Base-by-base conservation (phyloP, 2,888 invertebrate species). In the Melinaea menophilus region DNA sequence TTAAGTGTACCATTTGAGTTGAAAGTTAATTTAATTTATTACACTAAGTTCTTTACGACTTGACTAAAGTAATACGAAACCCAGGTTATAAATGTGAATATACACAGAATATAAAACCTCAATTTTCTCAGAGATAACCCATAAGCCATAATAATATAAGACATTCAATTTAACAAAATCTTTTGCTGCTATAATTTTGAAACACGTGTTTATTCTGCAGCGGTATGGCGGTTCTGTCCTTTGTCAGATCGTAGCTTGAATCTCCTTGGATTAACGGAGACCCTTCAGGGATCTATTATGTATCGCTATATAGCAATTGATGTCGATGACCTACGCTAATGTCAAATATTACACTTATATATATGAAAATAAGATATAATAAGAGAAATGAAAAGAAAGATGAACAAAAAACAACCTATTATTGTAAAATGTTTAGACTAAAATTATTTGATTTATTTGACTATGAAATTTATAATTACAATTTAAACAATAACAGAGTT, bases 201-300 rank as follows among this genome's bases (percentile, higher is more conserved):
- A 56, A 37, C 41, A 41, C 45, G 57, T 59, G 41, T 51, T 34
- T 63, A 60, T 65, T 51, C 46, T 65, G 41, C 63, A 63, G 61
- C 60, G 55, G 45, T 58, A 58, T 41, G 56, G 61, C 54, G 63
- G 72, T 70, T 73, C 81, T 80, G 84, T 76, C 77, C 78, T 76
- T 73, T 80, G 83, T 86, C 86, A 81, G 84, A 81, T 81, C 85
- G 83, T 73, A 82, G 83, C 74, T 58, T 71, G 77, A 77, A 79
- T 80, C 72, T 72, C 70, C 75, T 71, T 71, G 80, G 84, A 85
- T 85, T 85, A 85, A 82, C 82, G 78, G 74, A 71, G 68, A 72
- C 73, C 74, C 64, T 62, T 55, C 45, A 54, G 12, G 12, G 34
- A 61, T 37, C 64, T 69, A 79, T 75, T 79, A 78, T 75, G 74